Conservation (phyloP, 2,113 vertebrate species). For the Columba livia region DNA sequence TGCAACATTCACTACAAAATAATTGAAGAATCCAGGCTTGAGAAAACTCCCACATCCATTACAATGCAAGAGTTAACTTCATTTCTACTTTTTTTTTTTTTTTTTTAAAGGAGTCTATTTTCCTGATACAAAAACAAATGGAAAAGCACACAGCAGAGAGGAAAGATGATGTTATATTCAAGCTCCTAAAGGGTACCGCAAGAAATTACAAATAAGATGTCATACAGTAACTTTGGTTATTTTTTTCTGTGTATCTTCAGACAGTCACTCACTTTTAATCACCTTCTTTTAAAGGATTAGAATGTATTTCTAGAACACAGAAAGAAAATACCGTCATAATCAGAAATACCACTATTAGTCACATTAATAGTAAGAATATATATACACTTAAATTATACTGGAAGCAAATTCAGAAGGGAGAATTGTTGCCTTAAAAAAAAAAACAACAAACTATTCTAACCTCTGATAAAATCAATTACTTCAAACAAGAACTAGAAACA, state of each 20-base stretch:
- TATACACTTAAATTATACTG: neutral
- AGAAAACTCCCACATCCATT: neutral
- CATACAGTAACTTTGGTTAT: neutral
- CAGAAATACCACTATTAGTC: neutral
- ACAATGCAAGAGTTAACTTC: neutral
- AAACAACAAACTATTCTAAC: neutral
- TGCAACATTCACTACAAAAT: neutral
- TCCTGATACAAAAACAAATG: neutral
- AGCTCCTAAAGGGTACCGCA: neutral
- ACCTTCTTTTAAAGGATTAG: neutral
- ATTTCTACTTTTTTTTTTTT: neutral
- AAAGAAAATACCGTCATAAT: neutral
- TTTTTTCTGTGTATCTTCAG: slow-evolving; percentile 2
- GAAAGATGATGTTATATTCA: neutral
- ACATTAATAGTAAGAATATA: neutral
- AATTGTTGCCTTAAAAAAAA: neutral
- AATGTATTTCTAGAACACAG: neutral
- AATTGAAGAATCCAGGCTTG: neutral
- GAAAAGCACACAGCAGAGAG: neutral
- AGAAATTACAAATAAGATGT: neutral
- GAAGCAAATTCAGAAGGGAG: neutral
- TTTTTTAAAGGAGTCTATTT: neutral
- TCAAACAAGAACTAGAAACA: neutral
- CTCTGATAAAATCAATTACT: neutral
- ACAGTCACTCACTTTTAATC: neutral